These are phyloP conservation scores for Tretioscincus oriximinensis DNA, from an alignment of 2,113 vertebrate genomes.

Conservation along the genomic window DNA sequence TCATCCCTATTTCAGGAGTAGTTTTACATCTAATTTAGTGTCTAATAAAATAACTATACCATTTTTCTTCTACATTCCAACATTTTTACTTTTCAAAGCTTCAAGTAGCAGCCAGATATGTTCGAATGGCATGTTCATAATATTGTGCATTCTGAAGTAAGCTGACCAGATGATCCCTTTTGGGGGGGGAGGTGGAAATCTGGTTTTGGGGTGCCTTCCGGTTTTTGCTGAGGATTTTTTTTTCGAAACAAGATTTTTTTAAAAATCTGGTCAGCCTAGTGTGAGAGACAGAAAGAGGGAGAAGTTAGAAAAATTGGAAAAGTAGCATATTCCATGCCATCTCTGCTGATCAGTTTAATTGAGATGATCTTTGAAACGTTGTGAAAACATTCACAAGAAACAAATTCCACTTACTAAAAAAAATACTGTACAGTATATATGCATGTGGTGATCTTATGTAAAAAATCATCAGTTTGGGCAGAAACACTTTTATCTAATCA, in stretches of 20 bases:
- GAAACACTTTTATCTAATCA: too few relatives aligned
- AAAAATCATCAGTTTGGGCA: too few relatives aligned
- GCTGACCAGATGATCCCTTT: too few relatives aligned
- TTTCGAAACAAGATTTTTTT: too few relatives aligned
- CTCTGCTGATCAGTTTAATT: slow-evolving; percentile 14
- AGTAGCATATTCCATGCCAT: not conserved
- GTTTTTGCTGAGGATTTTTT: too few relatives aligned
- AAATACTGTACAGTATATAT: too few relatives aligned
- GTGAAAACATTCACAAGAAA: not conserved
- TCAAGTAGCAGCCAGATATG: not conserved
- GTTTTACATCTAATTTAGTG: not conserved
- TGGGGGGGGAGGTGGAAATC: too few relatives aligned
- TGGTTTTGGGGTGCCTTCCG: too few relatives aligned
- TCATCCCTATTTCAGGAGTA: not conserved
- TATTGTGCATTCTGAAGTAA: not conserved
- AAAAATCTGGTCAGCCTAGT: too few relatives aligned
- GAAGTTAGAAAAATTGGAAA: fast-evolving
- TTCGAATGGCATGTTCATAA: not conserved
- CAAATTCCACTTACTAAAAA: too few relatives aligned
- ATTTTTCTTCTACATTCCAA: not conserved
- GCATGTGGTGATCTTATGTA: too few relatives aligned
- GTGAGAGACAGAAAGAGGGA: not conserved
- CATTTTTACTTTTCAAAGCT: not conserved
- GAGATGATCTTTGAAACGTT: not conserved
- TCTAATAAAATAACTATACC: not conserved